Evolutionary conservation across 2,888 invertebrate genomes (phyloP).

Genomic region (Danaus chrysippus): DNA sequence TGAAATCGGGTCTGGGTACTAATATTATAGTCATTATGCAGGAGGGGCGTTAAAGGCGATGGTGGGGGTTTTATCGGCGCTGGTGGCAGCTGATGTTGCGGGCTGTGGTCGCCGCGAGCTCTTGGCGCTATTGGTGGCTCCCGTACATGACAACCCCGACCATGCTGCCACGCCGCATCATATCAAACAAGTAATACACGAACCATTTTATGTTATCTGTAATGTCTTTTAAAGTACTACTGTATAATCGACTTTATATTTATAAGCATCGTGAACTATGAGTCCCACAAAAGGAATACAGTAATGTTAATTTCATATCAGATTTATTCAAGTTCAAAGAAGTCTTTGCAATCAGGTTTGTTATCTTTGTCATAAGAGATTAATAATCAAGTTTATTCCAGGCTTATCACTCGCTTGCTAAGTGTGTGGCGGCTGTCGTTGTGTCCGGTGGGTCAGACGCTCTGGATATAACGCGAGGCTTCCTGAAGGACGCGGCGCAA

Average conservation of each 20-base stretch:
- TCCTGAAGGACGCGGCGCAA: conserved; percentile 85
- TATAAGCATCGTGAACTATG: too few relatives aligned
- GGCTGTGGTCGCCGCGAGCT: conserved; percentile 90
- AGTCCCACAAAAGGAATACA: too few relatives aligned
- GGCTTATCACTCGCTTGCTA: conserved; percentile 97
- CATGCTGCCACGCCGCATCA: conserved; percentile 73
- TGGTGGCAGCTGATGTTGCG: conserved; percentile 90
- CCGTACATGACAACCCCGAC: conserved; percentile 79
- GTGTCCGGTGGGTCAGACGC: conserved; percentile 84
- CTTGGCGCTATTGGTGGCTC: conserved; percentile 86
- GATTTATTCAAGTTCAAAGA: too few relatives aligned
- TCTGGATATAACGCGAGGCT: conserved; percentile 64
- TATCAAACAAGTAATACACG: conserved; percentile 75
- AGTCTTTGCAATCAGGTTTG: too few relatives aligned
- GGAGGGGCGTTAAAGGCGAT: conserved; percentile 94
- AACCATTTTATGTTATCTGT: too few relatives aligned
- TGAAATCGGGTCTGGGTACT: too few relatives aligned
- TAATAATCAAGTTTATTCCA: conserved; percentile 45
- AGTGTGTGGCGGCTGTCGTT: conserved; percentile 96
- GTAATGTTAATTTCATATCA: too few relatives aligned
- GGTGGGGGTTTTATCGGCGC: conserved; percentile 94
- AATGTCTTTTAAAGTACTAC: too few relatives aligned
- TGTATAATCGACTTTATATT: too few relatives aligned
- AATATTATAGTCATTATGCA: conserved; percentile 40
- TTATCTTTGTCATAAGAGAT: too few relatives aligned